Base-by-base conservation (phyloP, 2,797 vertebrate genomes). In the Molossus alvarezi region DNA sequence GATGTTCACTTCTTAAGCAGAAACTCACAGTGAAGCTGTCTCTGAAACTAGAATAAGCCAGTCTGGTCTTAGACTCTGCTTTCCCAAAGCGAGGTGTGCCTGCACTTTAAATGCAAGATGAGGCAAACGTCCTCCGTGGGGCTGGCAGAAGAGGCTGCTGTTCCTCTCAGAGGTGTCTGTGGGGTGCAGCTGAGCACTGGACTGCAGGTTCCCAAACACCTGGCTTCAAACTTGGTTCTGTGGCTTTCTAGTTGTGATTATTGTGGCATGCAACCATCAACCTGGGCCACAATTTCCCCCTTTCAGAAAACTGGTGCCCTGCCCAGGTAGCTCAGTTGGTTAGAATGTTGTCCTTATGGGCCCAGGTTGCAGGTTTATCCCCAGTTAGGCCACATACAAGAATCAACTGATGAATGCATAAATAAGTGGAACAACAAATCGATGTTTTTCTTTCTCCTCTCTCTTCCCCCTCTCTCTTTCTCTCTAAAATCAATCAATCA, bases 201-300 rank as follows among this genome's bases (percentile, higher is more conserved):
- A 20, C 11, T 64, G 57, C 18, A 17, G 33, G 23, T 14, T 62
- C 67, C 73, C 10, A 0, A 79, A 88, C 86, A 58, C 27, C 41
- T 62, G 60, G 37, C 81, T 94, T 91, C 23, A 29, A 37, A 80
- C 33, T 65, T 83, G 51, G 51, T 92, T 94, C 83, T 73, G 21
- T 6, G 33, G 45, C 12, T 51, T 18, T 57, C 64, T 25, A 41
- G 21, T 48, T 3, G 1, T 67, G 33, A 58, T 58, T 25, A 29
- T 2, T 4, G 27, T 25, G 23, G 17, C 17, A 12, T 0, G 15
- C 45, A 80, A 73, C 86, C 65, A 80, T 84, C 17, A 48, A 27
- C 79, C 7, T 62, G 65, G 33, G 64, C 37, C 1, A 3, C 13
- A 69, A 12, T 23, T 65, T 72, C 51, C 17, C 53, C 53, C 37